Evolutionary conservation across 2,797 vertebrate genomes (phyloP).

Genomic region (Enteromius afrohamiltoni): DNA sequence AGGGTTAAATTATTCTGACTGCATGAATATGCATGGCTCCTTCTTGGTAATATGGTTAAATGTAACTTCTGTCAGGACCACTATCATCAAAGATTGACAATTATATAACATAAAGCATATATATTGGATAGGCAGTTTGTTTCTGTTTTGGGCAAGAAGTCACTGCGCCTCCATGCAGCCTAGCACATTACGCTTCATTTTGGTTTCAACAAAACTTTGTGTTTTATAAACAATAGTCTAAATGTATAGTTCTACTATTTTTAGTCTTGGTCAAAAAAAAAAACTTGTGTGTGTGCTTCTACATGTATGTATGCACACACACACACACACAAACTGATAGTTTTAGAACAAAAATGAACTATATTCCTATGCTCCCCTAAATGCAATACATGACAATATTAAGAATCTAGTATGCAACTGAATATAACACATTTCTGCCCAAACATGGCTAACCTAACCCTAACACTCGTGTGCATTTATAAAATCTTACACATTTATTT

Average conservation of each 20-base stretch:
- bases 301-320: too few species aligned
- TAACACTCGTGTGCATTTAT: not conserved
- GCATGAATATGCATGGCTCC: not conserved
- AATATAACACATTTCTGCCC: not conserved
- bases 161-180: too few species aligned
- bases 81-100: too few species aligned
- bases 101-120: too few species aligned
- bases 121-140: too few species aligned
- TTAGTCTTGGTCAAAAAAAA: too few species aligned
- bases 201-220: not conserved
- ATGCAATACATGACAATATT: not conserved
- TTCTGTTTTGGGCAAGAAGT: too few species aligned
- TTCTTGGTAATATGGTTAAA: not conserved
- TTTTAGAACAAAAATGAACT: not conserved
- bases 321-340: not conserved
- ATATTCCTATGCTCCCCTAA: not conserved
- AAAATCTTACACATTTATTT: not conserved
- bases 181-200: not conserved
- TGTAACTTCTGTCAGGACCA: not conserved
- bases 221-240: not conserved
- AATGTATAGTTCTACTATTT: not conserved
- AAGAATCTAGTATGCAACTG: not conserved
- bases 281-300: too few species aligned
- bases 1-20: not conserved
- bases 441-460: not conserved